These are phyloP conservation scores for Oscheius sp. DNA, from an alignment of 2,888 invertebrate species.

Conservation along the genomic window DNA sequence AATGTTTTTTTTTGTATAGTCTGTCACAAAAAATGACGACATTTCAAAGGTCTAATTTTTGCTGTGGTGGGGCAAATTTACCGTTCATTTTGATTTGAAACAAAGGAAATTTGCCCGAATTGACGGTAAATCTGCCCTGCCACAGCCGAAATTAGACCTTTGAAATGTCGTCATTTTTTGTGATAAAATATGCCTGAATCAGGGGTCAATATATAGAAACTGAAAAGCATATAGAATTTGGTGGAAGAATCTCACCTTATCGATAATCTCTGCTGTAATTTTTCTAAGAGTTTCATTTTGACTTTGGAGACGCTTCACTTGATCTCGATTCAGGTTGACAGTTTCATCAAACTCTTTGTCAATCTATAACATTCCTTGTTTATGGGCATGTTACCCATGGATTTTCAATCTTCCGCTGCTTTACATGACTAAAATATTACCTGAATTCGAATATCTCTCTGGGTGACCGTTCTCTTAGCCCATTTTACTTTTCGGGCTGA, in stretches of 20 bases:
- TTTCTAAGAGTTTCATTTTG: neutral
- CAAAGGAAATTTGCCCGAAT: no score
- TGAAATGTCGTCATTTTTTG: neutral
- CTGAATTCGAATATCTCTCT: constrained; percentile 14
- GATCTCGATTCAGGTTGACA: neutral
- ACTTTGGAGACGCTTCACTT: neutral
- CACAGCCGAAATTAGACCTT: no score
- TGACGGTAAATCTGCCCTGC: no score
- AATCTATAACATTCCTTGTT: neutral
- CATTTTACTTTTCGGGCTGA: constrained; percentile 18
- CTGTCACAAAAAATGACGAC: neutral
- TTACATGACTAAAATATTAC: neutral
- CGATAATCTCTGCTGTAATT: neutral
- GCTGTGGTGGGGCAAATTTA: no score
- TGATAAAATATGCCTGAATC: no score
- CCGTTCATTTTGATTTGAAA: no score
- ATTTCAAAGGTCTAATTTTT: no score
- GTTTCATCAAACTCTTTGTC: constrained; percentile 18
- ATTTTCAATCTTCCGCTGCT: neutral
- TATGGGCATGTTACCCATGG: no score
- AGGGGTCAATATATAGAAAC: no score
- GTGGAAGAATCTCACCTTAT: constrained; percentile 18
- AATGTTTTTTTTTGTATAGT: neutral
- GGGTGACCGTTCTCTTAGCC: constrained; percentile 23
- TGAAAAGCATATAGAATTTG: no score